Percentiles rank a stretch among this genome's conserved stretches.
Conservation (phyloP, 2,797 vertebrate species). For the Periophthalmus magnuspinnatus region DNA sequence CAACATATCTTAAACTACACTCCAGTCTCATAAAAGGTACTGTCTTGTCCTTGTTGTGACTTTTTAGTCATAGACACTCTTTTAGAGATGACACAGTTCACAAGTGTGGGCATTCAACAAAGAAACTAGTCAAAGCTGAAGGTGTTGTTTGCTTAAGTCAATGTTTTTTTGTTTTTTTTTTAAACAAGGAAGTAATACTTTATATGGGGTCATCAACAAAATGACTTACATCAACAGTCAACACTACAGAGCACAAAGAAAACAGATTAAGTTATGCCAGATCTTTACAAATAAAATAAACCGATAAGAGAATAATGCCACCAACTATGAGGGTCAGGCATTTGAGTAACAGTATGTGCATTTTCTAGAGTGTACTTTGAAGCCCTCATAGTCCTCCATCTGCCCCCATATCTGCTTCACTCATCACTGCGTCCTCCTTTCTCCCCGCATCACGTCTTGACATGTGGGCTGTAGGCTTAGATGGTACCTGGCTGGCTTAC, state of each 20-base stretch:
- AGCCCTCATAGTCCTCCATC: constrained; percentile 21
- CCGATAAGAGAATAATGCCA: too few species aligned
- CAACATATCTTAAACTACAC: neutral
- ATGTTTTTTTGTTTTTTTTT: neutral
- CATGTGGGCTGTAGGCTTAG: constrained; percentile 48
- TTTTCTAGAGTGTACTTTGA: constrained; percentile 6
- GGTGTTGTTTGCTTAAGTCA: neutral
- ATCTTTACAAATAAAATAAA: too few species aligned
- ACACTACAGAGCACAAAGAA: neutral
- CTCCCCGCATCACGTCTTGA: constrained; percentile 38
- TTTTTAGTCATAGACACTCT: neutral
- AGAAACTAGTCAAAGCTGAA: neutral
- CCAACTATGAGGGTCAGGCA: too few species aligned
- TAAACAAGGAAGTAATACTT: neutral
- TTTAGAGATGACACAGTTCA: constrained; percentile 6
- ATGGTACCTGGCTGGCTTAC: constrained; percentile 41
- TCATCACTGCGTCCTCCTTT: constrained; percentile 20
- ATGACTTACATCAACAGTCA: neutral
- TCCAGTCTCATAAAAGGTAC: neutral
- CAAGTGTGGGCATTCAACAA: constrained; percentile 7
- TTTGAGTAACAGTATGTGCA: too few species aligned
- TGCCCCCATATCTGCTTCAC: constrained; percentile 26
- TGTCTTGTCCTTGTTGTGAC: neutral
- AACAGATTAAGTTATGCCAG: neutral
- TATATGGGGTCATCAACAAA: constrained; percentile 1